Evolutionary conservation across 2,888 invertebrate genomes (phyloP), one percentile per base, ranked within the genome.

Genomic region (Fragum fragum): DNA sequence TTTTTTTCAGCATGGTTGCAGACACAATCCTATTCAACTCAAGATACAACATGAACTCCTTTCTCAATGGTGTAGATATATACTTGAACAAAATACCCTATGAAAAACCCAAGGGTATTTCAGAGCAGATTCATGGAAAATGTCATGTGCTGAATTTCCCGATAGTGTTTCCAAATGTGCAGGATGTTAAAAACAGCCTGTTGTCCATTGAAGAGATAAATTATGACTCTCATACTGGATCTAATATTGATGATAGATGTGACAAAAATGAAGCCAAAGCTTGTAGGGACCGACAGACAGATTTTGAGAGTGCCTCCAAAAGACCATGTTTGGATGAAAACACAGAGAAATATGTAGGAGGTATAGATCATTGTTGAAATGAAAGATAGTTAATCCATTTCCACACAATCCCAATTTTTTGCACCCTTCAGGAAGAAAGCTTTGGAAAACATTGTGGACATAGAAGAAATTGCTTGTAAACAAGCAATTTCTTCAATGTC

Each of bases 1-100:
- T 9, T 53, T 36, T 21, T 74, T 94, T 72, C 91, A 97, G 97
- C 92, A 92, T 97, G 87, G 96, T 96, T 18, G 96, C 97, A 6
- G 97, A 97, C 93, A 92, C 95, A 39, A 94, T 97, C 7, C 92
- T 97, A 7, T 97, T 97, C 93, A 97, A 97, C 93, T 97, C 97
- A 0, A 91, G 95, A 53, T 97, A 96, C 92, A 97, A 97, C 94
- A 95, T 95, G 90, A 95, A 95, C n/a, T 96, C 96, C 1, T 97
- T 97, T 93, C 92, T 97, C 83, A 93, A 95, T 18, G 96, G 95
- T 83, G 95, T 97, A 1, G 94, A 95, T 47, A 94, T 95, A 36
- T 96, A 96, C 89, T 93, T 97, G 14, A 96, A 96, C 90, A 93
- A 96, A 6, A 96, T 97, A 87, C 97, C 97, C 0, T 96, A 97